Base-by-base conservation (phyloP, 1,140 invertebrate genomes). In the Heliconius congener region DNA sequence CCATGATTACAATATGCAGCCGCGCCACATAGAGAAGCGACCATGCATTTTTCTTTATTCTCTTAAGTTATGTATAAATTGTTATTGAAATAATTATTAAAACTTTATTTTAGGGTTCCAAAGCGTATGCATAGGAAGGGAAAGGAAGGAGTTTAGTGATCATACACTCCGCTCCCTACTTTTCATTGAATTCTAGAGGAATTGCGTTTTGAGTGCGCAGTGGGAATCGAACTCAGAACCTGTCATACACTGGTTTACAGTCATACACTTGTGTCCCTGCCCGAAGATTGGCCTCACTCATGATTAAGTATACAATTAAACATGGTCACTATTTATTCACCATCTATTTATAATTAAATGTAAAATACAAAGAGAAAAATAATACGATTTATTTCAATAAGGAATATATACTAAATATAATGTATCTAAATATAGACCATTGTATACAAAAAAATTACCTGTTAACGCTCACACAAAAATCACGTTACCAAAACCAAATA, bases 401-500 rank as follows among this genome's bases (percentile, higher is more conserved):
- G 27, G 4, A 66, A 66, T 27, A 27, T 27, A 66, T 30, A 66
- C 27, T 30, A 66, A 66, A 57, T 57, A 23, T 57, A 57, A 46
- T 16, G 42, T 19, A 76, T 23, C 30, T 42, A 70, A 71, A 71
- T 34, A 71, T 39, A 39, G 18, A 34, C 6, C 70, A 37, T 66
- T 66, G 8, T 66, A 11, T 66, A 66, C 27, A 66, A 27, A 66
- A 23, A 57, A 8, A 66, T n/a, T 72, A 72, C 9, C 3, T 72
- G 37, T 37, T 39, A 72, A 72, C 18, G 34, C 3, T 52, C 8
- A 76, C 39, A 76, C 66, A 71, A 52, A 79, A 75, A 71, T 79
- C n/a, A 79, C 73, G 42, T 79, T 71, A 79, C 30, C 42, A 71
- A 70, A 39, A 42, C 8, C 57, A 75, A 71, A 71, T 46, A 70